These are phyloP conservation scores for Vespertilio murinus DNA, from an alignment of 2,797 vertebrate genomes.

Conservation along the genomic window DNA sequence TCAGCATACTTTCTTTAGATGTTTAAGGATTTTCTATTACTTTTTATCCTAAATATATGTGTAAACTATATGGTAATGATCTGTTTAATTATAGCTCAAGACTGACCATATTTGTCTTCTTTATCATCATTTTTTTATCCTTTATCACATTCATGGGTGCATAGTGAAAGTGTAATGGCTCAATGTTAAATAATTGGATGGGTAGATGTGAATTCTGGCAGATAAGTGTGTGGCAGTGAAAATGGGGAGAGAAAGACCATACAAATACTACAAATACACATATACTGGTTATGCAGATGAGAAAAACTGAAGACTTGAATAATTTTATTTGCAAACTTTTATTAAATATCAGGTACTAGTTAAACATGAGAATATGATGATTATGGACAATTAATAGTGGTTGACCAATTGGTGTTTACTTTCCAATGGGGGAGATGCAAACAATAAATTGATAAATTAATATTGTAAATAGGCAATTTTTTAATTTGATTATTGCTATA, in stretches of 20 bases:
- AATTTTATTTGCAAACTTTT: not conserved
- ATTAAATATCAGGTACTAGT: not conserved
- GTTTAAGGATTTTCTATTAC: not conserved
- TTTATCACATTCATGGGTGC: not conserved
- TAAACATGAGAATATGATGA: not conserved
- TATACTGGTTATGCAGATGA: not conserved
- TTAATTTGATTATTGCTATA: not conserved
- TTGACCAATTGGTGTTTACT: not conserved
- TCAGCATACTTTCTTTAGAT: not conserved
- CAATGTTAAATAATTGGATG: not conserved
- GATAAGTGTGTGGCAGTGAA: not conserved
- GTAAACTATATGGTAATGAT: not conserved
- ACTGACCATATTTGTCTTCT: not conserved
- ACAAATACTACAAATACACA: not conserved
- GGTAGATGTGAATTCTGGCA: not conserved
- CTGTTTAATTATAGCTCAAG: not conserved
- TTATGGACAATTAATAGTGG: not conserved
- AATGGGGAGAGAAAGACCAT: not conserved
- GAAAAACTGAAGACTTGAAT: not conserved
- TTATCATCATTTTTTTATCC: not conserved
- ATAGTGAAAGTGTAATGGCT: not conserved
- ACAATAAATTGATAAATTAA: not conserved
- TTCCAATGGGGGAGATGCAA: not conserved
- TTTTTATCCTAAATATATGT: not conserved
- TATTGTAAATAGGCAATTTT: not conserved